phyloP scores from a whole-genome alignment of 2,113 vertebrate species.

The Tonatia bakeri region DNA sequence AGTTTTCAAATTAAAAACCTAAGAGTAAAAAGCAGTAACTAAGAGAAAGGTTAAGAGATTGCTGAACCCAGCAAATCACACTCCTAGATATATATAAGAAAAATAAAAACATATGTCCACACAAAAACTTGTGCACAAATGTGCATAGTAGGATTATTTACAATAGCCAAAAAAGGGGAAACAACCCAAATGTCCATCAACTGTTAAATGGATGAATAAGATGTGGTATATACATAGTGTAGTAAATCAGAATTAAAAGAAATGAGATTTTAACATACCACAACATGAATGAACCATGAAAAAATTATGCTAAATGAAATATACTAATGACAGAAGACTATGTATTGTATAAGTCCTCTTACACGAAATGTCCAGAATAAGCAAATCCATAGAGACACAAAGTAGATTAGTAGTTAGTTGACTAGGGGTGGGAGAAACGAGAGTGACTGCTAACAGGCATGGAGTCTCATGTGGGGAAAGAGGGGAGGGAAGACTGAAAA shows the following conservation, averaged over 20 bases:
- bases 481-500: not conserved
- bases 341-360: not conserved
- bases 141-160: not conserved
- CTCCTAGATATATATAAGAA: not conserved
- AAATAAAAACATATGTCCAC: not conserved
- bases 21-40: slow-evolving; percentile 10
- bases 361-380: not conserved
- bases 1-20: not conserved
- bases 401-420: not conserved
- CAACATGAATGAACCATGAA: not conserved
- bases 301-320: not conserved
- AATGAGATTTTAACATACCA: not conserved
- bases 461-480: not conserved
- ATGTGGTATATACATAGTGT: not conserved
- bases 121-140: not conserved
- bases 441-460: not conserved
- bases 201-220: not conserved
- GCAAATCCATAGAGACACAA: not conserved
- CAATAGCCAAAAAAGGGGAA: not conserved
- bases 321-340: not conserved
- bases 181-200: not conserved
- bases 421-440: not conserved
- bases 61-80: not conserved
- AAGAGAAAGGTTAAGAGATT: not conserved
- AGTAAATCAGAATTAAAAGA: not conserved